These are phyloP conservation scores for Orientallactaga sibirica DNA, from an alignment of 2,797 vertebrate species.

Conservation along the genomic window DNA sequence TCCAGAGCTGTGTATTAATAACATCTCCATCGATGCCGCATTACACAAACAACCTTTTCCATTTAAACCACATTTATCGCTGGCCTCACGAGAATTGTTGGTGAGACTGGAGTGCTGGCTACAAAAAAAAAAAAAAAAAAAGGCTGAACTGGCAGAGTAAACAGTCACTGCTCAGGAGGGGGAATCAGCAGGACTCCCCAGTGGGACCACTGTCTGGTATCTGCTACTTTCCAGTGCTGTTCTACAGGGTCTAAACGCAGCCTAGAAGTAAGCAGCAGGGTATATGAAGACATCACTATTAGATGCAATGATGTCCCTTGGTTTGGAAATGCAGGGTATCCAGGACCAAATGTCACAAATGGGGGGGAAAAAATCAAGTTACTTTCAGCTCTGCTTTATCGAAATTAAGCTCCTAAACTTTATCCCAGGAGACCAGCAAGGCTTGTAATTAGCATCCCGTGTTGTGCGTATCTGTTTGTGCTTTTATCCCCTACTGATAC, in stretches of 20 bases:
- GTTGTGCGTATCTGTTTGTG: neutral
- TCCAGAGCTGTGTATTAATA: conserved; percentile 55
- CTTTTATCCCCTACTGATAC: neutral
- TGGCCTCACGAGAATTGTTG: neutral
- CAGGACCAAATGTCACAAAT: neutral
- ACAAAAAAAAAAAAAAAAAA: conserved; percentile 48
- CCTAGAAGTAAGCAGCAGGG: neutral
- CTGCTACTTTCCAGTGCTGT: neutral
- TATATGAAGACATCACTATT: neutral
- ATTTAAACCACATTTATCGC: conserved; percentile 61
- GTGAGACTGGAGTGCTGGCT: conserved; percentile 21
- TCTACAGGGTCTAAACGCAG: neutral
- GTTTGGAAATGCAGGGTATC: neutral
- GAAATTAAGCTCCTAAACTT: neutral
- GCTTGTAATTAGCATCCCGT: neutral
- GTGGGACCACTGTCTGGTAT: neutral
- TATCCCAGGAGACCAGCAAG: neutral
- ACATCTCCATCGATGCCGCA: conserved; percentile 55
- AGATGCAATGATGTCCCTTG: neutral
- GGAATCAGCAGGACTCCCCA: neutral
- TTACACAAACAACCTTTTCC: conserved; percentile 64
- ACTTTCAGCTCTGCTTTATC: neutral
- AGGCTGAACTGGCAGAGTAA: neutral
- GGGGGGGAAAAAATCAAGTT: neutral
- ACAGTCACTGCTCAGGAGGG: neutral